Evolutionary conservation across 2,888 invertebrate genomes (phyloP), one percentile per base, ranked within the genome.

Genomic region (Chirona hameri): DNA sequence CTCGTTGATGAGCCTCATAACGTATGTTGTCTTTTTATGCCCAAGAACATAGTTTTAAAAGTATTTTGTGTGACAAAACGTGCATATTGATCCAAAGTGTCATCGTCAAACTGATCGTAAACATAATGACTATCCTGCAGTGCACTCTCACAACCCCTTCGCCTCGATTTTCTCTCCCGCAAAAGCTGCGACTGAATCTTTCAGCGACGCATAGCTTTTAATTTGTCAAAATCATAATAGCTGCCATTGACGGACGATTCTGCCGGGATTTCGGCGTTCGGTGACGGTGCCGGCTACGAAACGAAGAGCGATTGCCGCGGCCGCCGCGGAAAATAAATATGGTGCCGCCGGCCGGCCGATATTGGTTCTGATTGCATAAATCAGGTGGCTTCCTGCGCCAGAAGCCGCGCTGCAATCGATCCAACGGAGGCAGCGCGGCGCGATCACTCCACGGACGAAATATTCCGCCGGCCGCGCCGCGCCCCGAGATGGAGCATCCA

Each of bases 351-450:
- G 76, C 18, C 46, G 24, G 76, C 21, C 76, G 39, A 76, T 76
- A 76, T 76, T 76, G 76, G 39, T 76, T 76, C 76, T 76, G 76
- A 76, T 76, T 76, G 76, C 27, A 76, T 46, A 76, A 76, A 76
- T 76, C 76, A 76, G 39, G 39, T 21, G 21, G 15, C 39, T 76
- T 76, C 46, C 39, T 21, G 76, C 76, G 46, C 31, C 46, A 12
- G 76, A 76, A 76, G 15, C 46, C 46, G 52, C 39, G 39, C 24
- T 7, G 2, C 76, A 21, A 76, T 76, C 76, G 76, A 76, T 27
- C 46, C 5, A 12, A 1, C 52, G 52, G 39, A 9, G 24, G 46
- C 7, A 7, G 46, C 27, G 10, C 39, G 3, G 27, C 52, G 46
- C 46, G 76, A 46, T 72, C 76, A 21, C 76, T 18, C 24, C 46